Evolutionary conservation across 2,797 vertebrate genomes (phyloP), one percentile per base, ranked within the genome.

Genomic region (Propithecus perrieri): DNA sequence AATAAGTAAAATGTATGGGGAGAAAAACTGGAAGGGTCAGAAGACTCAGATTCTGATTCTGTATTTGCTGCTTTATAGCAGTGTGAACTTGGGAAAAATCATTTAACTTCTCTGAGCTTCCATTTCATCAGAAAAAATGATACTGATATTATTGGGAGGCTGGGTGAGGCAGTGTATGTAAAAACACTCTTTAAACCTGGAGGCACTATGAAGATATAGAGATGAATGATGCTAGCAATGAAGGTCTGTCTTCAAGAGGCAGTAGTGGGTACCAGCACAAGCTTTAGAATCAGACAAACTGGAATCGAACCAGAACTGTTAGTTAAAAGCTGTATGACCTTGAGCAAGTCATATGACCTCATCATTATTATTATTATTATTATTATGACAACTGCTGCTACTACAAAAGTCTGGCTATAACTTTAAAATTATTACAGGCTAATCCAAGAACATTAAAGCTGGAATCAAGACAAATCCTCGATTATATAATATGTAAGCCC

Each of bases 11-110:
- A 89, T 41, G 26, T 35, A 6, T 79, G 30, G 18, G 48, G 85
- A n/a, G 74, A 69, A 96, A 93, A 79, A 46, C 50, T 83, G 35
- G 41, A 75, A n/a, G n/a, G 84, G 22, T 93, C 35, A 76, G 81
- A 69, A 92, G 69, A 90, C 35, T 38, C 61, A 28, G 33, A n/a
- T 86, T 84, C 46, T 61, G 50, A 59, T 80, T 12, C 6, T 35
- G 20, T 76, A 83, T 65, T 80, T 80, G 63, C 80, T 85, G 7
- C 80, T 95, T 72, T 89, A 30, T 85, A 83, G 43, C 22, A 59
- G 1, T 91, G 22, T n/a, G 30, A 95, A 87, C 50, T 48, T 80
- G 13, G 59, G 33, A 28, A 85, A 78, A 71, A 75, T 79, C 14
- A 46, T 53, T 74, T 69, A 69, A 55, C 26, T 12, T 89, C n/a